Conservation (phyloP, 2,888 invertebrate species). For the Sycophila texana region DNA sequence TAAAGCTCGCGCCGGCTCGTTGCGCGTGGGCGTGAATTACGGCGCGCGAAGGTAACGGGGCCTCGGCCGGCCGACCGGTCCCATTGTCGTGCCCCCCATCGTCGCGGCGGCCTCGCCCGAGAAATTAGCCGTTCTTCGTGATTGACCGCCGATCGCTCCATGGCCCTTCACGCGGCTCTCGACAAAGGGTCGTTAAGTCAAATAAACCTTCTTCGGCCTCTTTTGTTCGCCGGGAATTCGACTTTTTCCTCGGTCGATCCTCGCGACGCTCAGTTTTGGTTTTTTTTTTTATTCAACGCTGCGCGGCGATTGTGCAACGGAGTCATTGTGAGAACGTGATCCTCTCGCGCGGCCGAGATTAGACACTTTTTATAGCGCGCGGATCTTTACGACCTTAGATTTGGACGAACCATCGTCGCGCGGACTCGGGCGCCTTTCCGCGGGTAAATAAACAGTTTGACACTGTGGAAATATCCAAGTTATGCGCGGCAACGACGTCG, state of each 20-base stretch:
- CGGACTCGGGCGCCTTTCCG: neutral
- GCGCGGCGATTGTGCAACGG: neutral
- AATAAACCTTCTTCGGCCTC: neutral
- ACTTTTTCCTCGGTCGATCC: neutral
- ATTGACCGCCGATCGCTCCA: constrained; percentile 47
- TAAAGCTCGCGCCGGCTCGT: neutral
- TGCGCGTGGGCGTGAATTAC: constrained; percentile 65
- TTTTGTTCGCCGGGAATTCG: neutral
- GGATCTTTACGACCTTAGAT: neutral
- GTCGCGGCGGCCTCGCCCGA: constrained; percentile 24
- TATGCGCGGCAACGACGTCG: constrained; percentile 22
- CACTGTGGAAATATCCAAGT: neutral
- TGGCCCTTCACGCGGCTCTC: neutral
- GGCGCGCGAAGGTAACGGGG: constrained; percentile 55
- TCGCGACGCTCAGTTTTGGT: neutral
- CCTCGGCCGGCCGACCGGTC: constrained; percentile 20
- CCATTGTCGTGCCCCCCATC: constrained; percentile 39
- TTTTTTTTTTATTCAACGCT: neutral
- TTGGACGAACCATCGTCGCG: no score
- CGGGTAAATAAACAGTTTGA: constrained; percentile 8
- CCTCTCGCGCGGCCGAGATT: neutral
- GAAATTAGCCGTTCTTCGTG: constrained; percentile 47
- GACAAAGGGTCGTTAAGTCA: constrained; percentile 48
- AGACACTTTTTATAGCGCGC: neutral
- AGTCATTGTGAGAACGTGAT: neutral